phyloP scores from a whole-genome alignment of 2,888 invertebrate species.

The Isoperla grammatica region DNA sequence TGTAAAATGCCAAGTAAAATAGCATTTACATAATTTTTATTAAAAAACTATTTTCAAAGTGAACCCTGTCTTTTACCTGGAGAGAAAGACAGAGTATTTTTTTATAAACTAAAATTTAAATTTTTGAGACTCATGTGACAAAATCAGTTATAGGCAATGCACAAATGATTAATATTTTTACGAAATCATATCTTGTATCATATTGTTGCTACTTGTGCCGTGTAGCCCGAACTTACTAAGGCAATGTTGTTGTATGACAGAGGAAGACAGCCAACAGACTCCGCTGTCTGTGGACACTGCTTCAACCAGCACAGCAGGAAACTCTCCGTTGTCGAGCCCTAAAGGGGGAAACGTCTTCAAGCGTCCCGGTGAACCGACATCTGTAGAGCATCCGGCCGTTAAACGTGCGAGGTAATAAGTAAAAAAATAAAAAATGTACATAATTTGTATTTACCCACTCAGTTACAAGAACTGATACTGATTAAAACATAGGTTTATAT shows the following conservation, averaged over 20 bases:
- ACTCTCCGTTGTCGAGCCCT: constrained; percentile 44
- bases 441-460: not conserved
- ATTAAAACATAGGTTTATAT: not conserved
- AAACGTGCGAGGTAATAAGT: constrained; percentile 34
- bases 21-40: too few relatives aligned
- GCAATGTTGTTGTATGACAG: constrained; percentile 22
- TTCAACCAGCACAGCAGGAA: constrained; percentile 31
- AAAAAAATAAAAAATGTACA: not conserved
- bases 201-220: too few relatives aligned
- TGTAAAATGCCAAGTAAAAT: too few relatives aligned
- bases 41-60: too few relatives aligned
- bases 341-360: constrained; percentile 54
- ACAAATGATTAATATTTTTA: too few relatives aligned
- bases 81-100: too few relatives aligned
- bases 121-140: too few relatives aligned
- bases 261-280: constrained; percentile 32
- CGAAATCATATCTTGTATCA: too few relatives aligned
- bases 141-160: too few relatives aligned
- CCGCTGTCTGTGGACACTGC: constrained; percentile 33
- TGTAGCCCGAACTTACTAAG: too few relatives aligned
- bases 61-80: too few relatives aligned
- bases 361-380: constrained; percentile 62
- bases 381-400: constrained; percentile 36
- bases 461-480: not conserved
- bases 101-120: too few relatives aligned